Conservation (phyloP, 2,888 invertebrate genomes). For the Osedax frankpressi region DNA sequence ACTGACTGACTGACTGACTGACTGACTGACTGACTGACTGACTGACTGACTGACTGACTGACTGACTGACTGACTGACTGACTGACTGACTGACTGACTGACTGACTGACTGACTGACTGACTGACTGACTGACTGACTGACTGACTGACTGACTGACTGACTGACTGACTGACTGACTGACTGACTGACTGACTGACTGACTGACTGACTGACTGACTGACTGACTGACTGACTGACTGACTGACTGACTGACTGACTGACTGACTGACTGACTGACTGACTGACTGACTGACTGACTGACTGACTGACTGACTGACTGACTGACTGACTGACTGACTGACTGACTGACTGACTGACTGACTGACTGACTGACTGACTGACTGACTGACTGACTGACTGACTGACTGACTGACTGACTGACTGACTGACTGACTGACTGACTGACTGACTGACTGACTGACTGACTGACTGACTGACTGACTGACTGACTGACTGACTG, state of each 20-base stretch:
- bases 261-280: slow-evolving; percentile 21
- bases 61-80: slow-evolving; percentile 19
- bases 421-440: not conserved
- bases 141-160: slow-evolving; percentile 18
- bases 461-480: not conserved
- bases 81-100: slow-evolving; percentile 24
- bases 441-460: not conserved
- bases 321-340: slow-evolving; percentile 10
- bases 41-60: slow-evolving; percentile 5
- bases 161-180: slow-evolving; percentile 19
- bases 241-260: slow-evolving; percentile 21
- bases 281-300: slow-evolving; percentile 15
- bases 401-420: too few species aligned
- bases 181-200: slow-evolving; percentile 18
- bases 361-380: not conserved
- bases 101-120: slow-evolving; percentile 21
- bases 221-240: slow-evolving; percentile 19
- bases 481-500: too few species aligned
- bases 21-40: not conserved
- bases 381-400: not conserved
- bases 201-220: slow-evolving; percentile 19
- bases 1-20: not conserved
- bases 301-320: slow-evolving; percentile 6
- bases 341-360: not conserved
- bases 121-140: slow-evolving; percentile 23